Conservation (phyloP, 1,140 invertebrate species). For the Parapsyche elsis region DNA sequence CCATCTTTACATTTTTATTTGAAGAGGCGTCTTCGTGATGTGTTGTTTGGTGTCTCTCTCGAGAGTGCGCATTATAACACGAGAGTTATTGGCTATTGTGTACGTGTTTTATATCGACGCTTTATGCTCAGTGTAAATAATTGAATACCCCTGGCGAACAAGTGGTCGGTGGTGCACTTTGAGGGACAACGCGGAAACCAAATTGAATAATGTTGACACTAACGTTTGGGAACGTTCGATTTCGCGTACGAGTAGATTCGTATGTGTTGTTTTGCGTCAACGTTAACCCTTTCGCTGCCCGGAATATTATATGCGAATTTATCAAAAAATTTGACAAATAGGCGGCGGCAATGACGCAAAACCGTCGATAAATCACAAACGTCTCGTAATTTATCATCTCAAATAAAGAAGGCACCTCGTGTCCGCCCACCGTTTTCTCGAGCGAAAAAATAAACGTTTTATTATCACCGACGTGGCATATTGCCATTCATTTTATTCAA, state of each 20-base stretch:
- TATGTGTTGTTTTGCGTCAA: not conserved
- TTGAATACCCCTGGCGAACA: slow-evolving; percentile 22
- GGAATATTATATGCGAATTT: not conserved
- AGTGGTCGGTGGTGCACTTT: not conserved
- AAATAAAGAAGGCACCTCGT: slow-evolving; percentile 32
- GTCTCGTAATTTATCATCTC: slow-evolving; percentile 32
- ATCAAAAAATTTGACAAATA: slow-evolving; percentile 23
- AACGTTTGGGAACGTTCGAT: slow-evolving; percentile 21
- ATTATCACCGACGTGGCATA: slow-evolving; percentile 12
- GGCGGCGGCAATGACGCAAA: slow-evolving; percentile 21
- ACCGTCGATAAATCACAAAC: slow-evolving; percentile 14
- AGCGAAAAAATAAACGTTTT: slow-evolving; percentile 27
- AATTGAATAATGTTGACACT: slow-evolving; percentile 26
- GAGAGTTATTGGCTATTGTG: slow-evolving; percentile 29
- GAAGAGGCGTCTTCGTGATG: too few relatives aligned
- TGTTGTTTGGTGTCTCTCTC: not conserved
- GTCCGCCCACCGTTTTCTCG: slow-evolving; percentile 33
- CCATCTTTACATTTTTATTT: too few relatives aligned
- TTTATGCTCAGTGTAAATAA: slow-evolving; percentile 23
- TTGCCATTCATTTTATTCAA: slow-evolving; percentile 24
- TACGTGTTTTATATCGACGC: slow-evolving; percentile 6
- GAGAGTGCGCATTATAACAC: not conserved
- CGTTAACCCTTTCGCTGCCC: not conserved
- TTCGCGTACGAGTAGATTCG: not conserved
- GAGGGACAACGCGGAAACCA: slow-evolving; percentile 3